Percentiles rank a stretch among this genome's conserved stretches.
These are phyloP conservation scores for Garrulus glandarius DNA, from an alignment of 2,797 vertebrate genomes.

Conservation along the genomic window DNA sequence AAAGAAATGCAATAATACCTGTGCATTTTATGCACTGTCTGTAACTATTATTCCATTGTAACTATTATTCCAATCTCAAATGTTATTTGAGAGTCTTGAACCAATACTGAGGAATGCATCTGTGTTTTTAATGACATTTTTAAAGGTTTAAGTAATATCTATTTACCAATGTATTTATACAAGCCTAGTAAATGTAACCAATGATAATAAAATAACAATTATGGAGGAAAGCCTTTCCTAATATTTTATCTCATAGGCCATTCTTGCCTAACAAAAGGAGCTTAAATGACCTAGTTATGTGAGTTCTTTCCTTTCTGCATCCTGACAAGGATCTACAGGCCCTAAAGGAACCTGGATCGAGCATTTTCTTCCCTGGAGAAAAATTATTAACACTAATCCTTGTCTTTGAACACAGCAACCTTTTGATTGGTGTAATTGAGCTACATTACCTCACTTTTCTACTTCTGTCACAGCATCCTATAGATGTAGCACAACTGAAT, in stretches of 20 bases:
- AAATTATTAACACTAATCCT: constrained; percentile 76
- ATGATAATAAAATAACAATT: constrained; percentile 8
- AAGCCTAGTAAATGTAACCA: neutral
- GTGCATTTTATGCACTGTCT: neutral
- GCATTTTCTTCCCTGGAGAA: constrained; percentile 65
- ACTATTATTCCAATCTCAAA: neutral
- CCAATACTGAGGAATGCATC: neutral
- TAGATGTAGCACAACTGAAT: constrained; percentile 35
- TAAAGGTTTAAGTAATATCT: neutral
- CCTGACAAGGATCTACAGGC: constrained; percentile 57
- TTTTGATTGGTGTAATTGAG: constrained; percentile 54
- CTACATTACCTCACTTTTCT: constrained; percentile 57
- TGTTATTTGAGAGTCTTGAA: neutral
- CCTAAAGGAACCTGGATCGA: constrained; percentile 62
- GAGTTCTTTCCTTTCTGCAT: constrained; percentile 38
- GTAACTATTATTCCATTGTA: neutral
- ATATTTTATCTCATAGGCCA: neutral
- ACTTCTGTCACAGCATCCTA: constrained; percentile 28
- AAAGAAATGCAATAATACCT: neutral
- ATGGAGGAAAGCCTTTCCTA: neutral
- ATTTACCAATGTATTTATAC: neutral
- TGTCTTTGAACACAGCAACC: constrained; percentile 69
- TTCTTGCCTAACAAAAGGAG: constrained; percentile 59
- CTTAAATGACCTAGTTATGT: constrained; percentile 66
- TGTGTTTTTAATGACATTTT: neutral